These are phyloP conservation scores for Chrosomus eos DNA, from an alignment of 2,797 vertebrate genomes.

Conservation along the genomic window DNA sequence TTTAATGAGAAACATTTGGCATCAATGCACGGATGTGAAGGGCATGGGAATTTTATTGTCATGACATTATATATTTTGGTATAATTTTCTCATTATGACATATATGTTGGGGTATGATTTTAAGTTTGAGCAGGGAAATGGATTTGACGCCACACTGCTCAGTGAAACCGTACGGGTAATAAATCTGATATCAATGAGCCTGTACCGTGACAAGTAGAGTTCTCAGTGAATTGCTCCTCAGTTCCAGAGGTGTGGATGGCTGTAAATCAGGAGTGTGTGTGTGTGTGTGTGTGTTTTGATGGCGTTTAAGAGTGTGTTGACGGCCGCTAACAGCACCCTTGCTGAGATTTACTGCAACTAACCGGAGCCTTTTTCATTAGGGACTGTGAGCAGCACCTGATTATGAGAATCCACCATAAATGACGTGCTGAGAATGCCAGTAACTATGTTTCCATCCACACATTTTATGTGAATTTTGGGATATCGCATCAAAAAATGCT, in stretches of 20 bases:
- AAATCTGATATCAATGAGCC: constrained; percentile 14
- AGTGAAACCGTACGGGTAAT: not conserved
- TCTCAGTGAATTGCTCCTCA: not conserved
- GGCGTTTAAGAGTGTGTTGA: constrained; percentile 9
- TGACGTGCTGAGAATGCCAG: not conserved
- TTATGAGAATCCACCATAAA: not conserved
- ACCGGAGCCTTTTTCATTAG: constrained; percentile 47
- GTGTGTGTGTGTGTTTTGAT: not conserved
- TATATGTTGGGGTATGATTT: not conserved
- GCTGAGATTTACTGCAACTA: constrained; percentile 43
- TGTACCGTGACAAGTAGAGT: not conserved
- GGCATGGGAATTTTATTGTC: not conserved
- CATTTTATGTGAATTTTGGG: not conserved
- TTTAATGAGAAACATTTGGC: not conserved
- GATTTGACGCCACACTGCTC: not conserved
- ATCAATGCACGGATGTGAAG: not conserved
- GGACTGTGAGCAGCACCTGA: constrained; percentile 5
- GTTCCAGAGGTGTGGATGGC: not conserved
- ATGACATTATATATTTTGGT: not conserved
- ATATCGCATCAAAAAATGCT: not conserved
- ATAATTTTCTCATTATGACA: not conserved
- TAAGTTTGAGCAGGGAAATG: not conserved
- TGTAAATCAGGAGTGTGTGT: constrained; percentile 13
- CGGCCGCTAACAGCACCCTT: constrained; percentile 25
- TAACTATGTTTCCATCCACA: not conserved